Percentiles rank a stretch among this genome's conserved stretches.
phyloP scores from a whole-genome alignment of 2,888 invertebrate genomes.

The Oscheius sp. region DNA sequence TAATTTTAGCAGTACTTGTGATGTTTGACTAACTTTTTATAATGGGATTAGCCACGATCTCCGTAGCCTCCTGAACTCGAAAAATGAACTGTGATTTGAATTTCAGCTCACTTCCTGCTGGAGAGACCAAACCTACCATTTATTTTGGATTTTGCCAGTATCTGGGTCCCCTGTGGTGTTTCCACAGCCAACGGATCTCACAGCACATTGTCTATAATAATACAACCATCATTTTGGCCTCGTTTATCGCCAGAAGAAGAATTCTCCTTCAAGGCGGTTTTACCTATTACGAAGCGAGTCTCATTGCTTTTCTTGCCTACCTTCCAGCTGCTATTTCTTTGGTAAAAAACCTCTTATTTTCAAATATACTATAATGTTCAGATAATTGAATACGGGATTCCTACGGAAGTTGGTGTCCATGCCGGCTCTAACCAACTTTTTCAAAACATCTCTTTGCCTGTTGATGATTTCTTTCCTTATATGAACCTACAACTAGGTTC shows the following conservation, averaged over 20 bases:
- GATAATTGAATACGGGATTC: conserved; percentile 12
- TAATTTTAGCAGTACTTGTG: background rate
- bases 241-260: background rate
- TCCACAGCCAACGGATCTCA: background rate
- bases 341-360: background rate
- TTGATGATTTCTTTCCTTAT: background rate
- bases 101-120: background rate
- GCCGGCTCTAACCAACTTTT: background rate
- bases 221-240: conserved; percentile 5
- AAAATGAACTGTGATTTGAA: background rate
- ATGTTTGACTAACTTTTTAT: background rate
- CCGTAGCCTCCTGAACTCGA: background rate
- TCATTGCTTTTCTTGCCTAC: background rate
- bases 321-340: conserved; percentile 3
- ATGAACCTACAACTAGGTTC: background rate
- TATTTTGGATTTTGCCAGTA: background rate
- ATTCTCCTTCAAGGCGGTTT: background rate
- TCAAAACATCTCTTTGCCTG: background rate
- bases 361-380: background rate
- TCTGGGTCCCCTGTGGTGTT: background rate
- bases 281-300: background rate
- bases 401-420: background rate
- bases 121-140: background rate
- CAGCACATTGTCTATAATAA: conserved; percentile 1
- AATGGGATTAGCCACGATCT: background rate